Conservation (phyloP, 2,113 vertebrate species). For the Elaphurus davidianus region DNA sequence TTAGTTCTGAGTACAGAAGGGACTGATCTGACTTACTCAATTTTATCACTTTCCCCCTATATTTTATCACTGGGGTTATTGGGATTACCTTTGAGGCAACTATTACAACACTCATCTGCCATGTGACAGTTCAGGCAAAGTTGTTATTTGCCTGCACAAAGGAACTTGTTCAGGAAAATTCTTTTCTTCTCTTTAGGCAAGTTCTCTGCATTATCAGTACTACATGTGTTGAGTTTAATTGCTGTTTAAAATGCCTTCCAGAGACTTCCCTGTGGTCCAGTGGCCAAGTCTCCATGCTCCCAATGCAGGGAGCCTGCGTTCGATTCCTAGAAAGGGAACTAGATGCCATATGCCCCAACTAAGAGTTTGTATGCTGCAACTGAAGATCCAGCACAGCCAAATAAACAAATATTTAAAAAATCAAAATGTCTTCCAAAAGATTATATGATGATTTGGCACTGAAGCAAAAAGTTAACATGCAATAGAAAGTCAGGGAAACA, state of each 20-base stretch:
- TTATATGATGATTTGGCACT: neutral
- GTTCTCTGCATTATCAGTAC: neutral
- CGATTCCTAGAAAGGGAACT: neutral
- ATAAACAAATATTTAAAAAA: neutral
- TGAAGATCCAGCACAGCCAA: neutral
- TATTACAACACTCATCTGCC: neutral
- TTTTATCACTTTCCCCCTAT: neutral
- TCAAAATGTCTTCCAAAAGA: neutral
- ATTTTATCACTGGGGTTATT: neutral
- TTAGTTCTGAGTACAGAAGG: neutral
- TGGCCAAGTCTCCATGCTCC: neutral
- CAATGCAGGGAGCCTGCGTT: neutral
- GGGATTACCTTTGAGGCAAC: neutral
- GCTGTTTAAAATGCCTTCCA: neutral
- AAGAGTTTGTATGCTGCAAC: neutral
- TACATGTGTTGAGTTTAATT: neutral
- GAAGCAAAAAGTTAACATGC: neutral
- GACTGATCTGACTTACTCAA: neutral
- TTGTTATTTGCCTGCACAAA: neutral
- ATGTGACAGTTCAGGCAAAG: neutral
- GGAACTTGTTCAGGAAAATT: neutral
- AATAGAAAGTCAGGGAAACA: neutral
- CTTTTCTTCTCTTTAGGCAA: neutral
- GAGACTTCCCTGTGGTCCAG: neutral
- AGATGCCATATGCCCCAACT: neutral